These are phyloP conservation scores for Oophaga sylvatica DNA, from an alignment of 2,797 vertebrate genomes.

Conservation along the genomic window DNA sequence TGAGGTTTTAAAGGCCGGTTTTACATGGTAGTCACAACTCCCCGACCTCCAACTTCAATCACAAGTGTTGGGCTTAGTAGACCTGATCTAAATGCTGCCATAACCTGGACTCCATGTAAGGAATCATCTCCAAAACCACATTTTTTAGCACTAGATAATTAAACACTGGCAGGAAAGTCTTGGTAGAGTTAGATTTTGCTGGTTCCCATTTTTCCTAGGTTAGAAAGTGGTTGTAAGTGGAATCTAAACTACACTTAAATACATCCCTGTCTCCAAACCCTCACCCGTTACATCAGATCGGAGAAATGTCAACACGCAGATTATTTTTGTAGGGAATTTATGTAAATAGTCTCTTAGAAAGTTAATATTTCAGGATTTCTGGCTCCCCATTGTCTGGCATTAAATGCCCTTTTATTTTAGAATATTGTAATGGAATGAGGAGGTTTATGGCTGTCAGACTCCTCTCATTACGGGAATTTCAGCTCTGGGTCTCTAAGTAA, in stretches of 20 bases:
- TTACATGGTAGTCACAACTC: not conserved
- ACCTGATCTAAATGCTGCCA: not conserved
- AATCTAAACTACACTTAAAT: not conserved
- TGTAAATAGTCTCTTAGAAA: constrained; percentile 41
- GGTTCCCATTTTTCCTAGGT: not conserved
- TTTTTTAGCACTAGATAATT: not conserved
- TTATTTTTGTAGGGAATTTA: constrained; percentile 33
- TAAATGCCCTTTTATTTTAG: constrained; percentile 3
- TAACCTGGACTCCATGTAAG: not conserved
- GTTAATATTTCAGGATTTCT: constrained; percentile 31
- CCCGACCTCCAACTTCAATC: not conserved
- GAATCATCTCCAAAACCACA: not conserved
- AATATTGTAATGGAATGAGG: constrained; percentile 39
- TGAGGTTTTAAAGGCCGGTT: not conserved
- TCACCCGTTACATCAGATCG: constrained; percentile 15
- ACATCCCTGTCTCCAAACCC: not conserved
- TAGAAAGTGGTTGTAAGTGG: constrained; percentile 21
- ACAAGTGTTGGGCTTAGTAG: not conserved
- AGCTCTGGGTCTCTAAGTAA: not conserved
- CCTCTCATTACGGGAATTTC: constrained; percentile 1
- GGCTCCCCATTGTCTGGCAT: constrained; percentile 46
- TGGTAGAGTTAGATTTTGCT: not conserved
- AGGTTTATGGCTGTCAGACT: constrained; percentile 33
- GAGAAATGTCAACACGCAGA: constrained; percentile 47
- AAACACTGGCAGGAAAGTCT: not conserved